phyloP scores from a whole-genome alignment of 2,888 invertebrate species.

The Andricus quercusramuli region DNA sequence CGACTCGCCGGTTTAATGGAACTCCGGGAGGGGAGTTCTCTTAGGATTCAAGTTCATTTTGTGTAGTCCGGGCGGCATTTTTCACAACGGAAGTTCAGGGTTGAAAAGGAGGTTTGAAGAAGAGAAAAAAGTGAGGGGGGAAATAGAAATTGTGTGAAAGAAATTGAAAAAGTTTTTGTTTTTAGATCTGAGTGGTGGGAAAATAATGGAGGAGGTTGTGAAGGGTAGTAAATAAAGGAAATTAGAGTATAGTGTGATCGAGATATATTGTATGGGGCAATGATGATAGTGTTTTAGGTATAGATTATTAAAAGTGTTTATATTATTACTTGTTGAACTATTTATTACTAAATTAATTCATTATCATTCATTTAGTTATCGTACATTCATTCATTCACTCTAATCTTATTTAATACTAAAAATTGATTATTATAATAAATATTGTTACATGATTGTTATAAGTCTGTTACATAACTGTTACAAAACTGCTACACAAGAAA shows the following conservation, averaged over 20 bases:
- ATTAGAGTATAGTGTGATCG: neutral
- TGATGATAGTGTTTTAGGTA: neutral
- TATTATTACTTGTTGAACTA: neutral
- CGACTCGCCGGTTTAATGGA: neutral
- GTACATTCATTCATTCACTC: neutral
- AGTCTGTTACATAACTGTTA: too few species aligned
- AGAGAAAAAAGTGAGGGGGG: neutral
- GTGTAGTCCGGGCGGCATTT: neutral
- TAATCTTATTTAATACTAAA: too few species aligned
- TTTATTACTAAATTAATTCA: neutral
- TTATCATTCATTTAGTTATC: too few species aligned
- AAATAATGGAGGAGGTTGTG: neutral
- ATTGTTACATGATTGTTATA: too few species aligned
- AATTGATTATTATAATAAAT: too few species aligned
- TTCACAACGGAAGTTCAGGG: neutral
- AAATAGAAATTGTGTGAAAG: neutral
- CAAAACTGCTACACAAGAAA: too few species aligned
- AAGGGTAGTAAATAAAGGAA: neutral
- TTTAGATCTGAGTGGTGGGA: neutral
- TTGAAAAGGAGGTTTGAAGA: neutral
- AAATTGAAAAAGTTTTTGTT: neutral
- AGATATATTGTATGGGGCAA: neutral
- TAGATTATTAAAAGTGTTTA: too few species aligned
- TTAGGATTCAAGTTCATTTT: conserved; percentile 16
- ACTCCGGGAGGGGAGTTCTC: neutral